Evolutionary conservation across 2,888 invertebrate genomes (phyloP), one percentile per base, ranked within the genome.

Genomic region (Cephus pulcher): DNA sequence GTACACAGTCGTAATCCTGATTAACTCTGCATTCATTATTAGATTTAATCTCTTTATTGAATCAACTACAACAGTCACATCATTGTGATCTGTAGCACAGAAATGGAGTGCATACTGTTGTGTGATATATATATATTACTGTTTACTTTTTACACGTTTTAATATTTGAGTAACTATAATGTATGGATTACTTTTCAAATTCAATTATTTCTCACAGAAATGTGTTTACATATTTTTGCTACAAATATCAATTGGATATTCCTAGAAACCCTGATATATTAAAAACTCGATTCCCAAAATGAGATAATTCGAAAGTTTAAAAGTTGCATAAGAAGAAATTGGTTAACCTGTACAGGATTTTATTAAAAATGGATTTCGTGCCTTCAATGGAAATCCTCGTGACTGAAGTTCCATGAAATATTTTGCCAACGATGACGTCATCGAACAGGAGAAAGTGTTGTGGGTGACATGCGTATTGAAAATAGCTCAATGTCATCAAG

Each of bases 401-500:
- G 71, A 23, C 71, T n/a, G n/a, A 74, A 74, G 12, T 74, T 30
- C 30, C 74, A 12, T 23, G 74, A 33, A 74, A 35, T 74, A 74
- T 74, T 74, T 37, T n/a, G n/a, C 35, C 74, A 74, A 15, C 3
- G 34, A 34, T 34, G 74, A 34, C 23, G 71, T 71, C 71, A 12
- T 32, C 32, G 32, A 34, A 74, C 32, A 23, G 74, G 37, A 37
- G 34, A 74, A 23, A 34, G 34, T 34, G 2, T 33, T 12, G 30
- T 23, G 30, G 35, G 74, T 35, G 35, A 74, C 12, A 37, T 74
- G 74, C 15, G 23, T 34, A 34, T 74, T 74, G 74, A n/a, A 34
- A 74, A 74, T 37, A 74, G 74, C 74, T 37, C 74, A 74, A 74
- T 74, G 74, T 74, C 74, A 74, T 37, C n/a, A 34, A 71, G 71